Conservation (phyloP, 1,140 invertebrate genomes). For the Aradophagus sp. region DNA sequence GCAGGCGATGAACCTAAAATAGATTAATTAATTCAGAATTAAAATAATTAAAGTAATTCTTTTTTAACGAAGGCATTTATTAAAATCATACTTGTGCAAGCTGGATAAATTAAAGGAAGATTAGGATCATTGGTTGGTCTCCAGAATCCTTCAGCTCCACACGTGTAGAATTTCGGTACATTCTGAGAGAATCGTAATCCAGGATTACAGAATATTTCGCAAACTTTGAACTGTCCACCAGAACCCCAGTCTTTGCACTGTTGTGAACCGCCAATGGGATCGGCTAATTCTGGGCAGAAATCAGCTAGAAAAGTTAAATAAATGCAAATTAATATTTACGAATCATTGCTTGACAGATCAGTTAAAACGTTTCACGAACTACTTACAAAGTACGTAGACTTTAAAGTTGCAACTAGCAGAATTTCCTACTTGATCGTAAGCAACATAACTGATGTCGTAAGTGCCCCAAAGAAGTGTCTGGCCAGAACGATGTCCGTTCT, state of each 20-base stretch:
- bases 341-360: too few species aligned
- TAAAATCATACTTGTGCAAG: slow-evolving; percentile 93
- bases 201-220: slow-evolving; percentile 90
- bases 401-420: slow-evolving; percentile 94
- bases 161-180: slow-evolving; percentile 96
- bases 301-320: slow-evolving; percentile 78
- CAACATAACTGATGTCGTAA: slow-evolving; percentile 95
- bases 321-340: too few species aligned
- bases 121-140: slow-evolving; percentile 87
- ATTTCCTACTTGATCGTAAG: slow-evolving; percentile 92
- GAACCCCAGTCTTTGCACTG: slow-evolving; percentile 97
- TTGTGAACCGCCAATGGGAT: slow-evolving; percentile 92
- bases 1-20: slow-evolving; percentile 84
- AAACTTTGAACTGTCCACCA: slow-evolving; percentile 94
- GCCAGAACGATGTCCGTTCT: slow-evolving; percentile 90
- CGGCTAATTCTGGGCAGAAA: slow-evolving; percentile 89
- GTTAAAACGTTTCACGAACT: too few species aligned
- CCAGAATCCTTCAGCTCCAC: slow-evolving; percentile 97
- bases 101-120: slow-evolving; percentile 89
- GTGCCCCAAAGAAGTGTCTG: slow-evolving; percentile 92
- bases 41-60: not conserved
- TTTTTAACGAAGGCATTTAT: too few species aligned
- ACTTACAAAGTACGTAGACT: slow-evolving; percentile 89
- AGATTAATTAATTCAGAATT: not conserved
- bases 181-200: slow-evolving; percentile 92